Evolutionary conservation across 2,797 vertebrate species (phyloP).

Genomic region (Rhynchonycteris naso): DNA sequence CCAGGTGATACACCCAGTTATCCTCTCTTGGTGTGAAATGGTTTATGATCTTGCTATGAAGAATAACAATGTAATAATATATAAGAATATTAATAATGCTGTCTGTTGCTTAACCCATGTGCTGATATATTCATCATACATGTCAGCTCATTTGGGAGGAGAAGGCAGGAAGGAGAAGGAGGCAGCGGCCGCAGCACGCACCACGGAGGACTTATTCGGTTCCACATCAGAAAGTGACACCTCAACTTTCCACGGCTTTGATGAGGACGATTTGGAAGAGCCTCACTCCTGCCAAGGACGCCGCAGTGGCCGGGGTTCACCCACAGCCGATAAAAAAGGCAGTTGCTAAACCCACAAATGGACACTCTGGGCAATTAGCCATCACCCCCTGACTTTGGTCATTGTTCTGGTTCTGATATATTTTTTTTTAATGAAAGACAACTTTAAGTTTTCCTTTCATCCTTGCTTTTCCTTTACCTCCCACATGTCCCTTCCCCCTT

Average conservation of each 20-base stretch:
- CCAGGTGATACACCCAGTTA: constrained; percentile 60
- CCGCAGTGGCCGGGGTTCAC: constrained; percentile 91
- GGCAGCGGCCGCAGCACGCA: constrained; percentile 88
- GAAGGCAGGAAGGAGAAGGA: constrained; percentile 93
- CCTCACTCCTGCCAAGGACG: constrained; percentile 91
- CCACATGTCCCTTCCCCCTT: background rate
- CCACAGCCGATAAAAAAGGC: constrained; percentile 92
- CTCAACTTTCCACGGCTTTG: constrained; percentile 99
- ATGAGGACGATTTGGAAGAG: constrained; percentile 97
- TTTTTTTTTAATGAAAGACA: constrained; percentile 73
- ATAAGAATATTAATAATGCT: constrained; percentile 86
- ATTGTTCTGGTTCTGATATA: constrained; percentile 77
- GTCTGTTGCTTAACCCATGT: constrained; percentile 92
- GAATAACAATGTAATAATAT: constrained; percentile 79
- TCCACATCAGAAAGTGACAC: constrained; percentile 99
- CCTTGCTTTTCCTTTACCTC: constrained; percentile 62
- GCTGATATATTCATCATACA: constrained; percentile 92
- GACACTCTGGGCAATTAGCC: constrained; percentile 80
- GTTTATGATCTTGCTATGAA: constrained; percentile 77
- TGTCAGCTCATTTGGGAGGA: constrained; percentile 93
- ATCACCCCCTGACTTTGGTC: constrained; percentile 83
- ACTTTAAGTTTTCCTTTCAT: constrained; percentile 77
- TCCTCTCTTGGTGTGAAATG: constrained; percentile 79
- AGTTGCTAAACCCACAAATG: constrained; percentile 86
- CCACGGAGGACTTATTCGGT: constrained; percentile 98